Evolutionary conservation across 2,888 invertebrate genomes (phyloP), one percentile per base, ranked within the genome.

Genomic region (Anodontia alba): DNA sequence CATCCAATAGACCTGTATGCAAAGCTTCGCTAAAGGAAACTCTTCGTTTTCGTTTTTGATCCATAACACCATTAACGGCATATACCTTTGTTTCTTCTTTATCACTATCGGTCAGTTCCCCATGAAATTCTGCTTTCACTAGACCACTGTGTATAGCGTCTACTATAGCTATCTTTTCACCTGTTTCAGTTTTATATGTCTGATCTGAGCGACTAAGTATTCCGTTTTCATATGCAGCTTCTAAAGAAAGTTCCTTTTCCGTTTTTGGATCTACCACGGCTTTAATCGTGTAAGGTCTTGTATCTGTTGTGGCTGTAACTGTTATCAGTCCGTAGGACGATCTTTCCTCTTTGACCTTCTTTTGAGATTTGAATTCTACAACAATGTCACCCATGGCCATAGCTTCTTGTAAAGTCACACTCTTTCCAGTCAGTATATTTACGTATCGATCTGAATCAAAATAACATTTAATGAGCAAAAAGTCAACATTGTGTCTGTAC

Each of bases 311-410:
- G 8, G 92, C 92, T 83, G 93, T 93, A n/a, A 94, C 90, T 17
- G 93, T 93, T 49, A 94, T 91, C 26, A 94, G 87, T 12, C 94
- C 94, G 70, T 92, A 90, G 0, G 93, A 92, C 7, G 93, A 90
- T 51, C 90, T 90, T 86, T 93, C 93, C 76, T 94, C 93, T n/a
- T 89, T 80, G 23, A 92, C 88, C 77, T 90, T 92, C 78, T 84
- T 87, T 69, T 88, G 89, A 12, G 92, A 90, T 43, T 90, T 89
- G 76, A 90, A 91, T 74, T 93, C 90, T 46, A 94, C 91, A 17
- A 86, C 77, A n/a, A 94, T 90, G 26, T 88, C 80, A 0, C 94
- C 91, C 17, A 89, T 87, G 36, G 90, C 92, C 92, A 94, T 94
- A 33, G 94, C 94, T 38, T 92, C 89, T 1, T 90, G 87, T 67